phyloP scores from a whole-genome alignment of 2,888 invertebrate species.

The Volucella inflata region DNA sequence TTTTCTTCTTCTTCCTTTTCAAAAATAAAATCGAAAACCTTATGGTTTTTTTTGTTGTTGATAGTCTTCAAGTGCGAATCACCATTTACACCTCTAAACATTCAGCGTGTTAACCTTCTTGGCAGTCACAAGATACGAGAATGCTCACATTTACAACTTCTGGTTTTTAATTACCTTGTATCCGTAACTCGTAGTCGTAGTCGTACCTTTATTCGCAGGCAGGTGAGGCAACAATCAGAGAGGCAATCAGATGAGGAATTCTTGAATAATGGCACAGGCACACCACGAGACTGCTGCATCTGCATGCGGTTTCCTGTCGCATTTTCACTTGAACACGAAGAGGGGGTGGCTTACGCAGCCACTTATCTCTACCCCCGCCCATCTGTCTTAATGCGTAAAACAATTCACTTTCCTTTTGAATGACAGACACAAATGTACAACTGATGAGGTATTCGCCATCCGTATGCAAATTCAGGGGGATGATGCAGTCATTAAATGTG shows the following conservation, averaged over 20 bases:
- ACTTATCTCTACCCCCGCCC: no score
- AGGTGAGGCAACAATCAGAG: background rate
- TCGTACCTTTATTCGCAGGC: background rate
- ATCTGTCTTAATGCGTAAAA: constrained; percentile 1
- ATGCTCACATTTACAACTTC: constrained; percentile 37
- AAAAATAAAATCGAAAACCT: background rate
- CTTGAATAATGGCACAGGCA: constrained; percentile 26
- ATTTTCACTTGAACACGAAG: constrained; percentile 8
- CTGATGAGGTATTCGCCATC: background rate
- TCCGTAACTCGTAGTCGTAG: background rate
- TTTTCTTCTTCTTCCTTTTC: background rate
- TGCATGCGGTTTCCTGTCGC: constrained; percentile 42
- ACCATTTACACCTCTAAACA: constrained; percentile 25
- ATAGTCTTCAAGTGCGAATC: constrained; percentile 44
- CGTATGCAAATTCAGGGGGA: background rate
- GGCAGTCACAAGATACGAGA: constrained; percentile 14
- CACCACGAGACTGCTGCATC: constrained; percentile 4
- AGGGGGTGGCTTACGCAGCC: background rate
- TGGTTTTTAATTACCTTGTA: constrained; percentile 53
- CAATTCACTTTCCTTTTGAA: constrained; percentile 60
- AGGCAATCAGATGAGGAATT: constrained; percentile 1
- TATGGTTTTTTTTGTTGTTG: constrained; percentile 10
- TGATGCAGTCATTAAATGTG: background rate
- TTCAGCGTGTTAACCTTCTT: constrained; percentile 18
- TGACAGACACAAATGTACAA: constrained; percentile 31